phyloP scores from a whole-genome alignment of 2,888 invertebrate genomes.

The Apodemia duryi region DNA sequence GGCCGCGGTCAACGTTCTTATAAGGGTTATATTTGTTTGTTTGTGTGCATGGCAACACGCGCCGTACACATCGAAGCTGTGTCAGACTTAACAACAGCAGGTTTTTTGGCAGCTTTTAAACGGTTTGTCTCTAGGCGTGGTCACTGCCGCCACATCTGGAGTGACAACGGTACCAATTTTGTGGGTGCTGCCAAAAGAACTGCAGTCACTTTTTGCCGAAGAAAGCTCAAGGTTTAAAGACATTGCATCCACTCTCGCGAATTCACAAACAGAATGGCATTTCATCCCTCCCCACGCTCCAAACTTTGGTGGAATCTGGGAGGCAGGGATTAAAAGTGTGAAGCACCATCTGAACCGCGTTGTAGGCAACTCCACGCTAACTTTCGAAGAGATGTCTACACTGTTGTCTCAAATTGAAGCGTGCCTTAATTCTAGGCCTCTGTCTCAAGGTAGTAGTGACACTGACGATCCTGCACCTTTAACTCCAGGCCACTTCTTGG shows the following conservation, averaged over 20 bases:
- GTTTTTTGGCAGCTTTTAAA: neutral
- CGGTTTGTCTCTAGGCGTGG: constrained; percentile 2
- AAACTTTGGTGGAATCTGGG: neutral
- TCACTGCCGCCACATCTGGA: neutral
- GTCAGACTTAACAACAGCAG: constrained; percentile 27
- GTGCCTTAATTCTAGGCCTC: constrained; percentile 1
- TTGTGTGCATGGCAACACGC: constrained; percentile 31
- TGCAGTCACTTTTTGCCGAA: neutral
- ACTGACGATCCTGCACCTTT: neutral
- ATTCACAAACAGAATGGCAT: neutral
- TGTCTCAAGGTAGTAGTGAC: neutral
- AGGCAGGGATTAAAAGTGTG: neutral
- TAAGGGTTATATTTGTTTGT: constrained; percentile 32
- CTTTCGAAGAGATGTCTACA: constrained; percentile 3
- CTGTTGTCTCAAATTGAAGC: neutral
- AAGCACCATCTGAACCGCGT: neutral
- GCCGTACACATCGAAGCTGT: constrained; percentile 33
- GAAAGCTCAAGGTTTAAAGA: neutral
- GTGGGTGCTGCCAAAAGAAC: neutral
- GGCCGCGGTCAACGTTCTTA: constrained; percentile 29
- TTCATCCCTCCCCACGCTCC: constrained; percentile 8
- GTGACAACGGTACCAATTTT: constrained; percentile 15
- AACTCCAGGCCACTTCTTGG: too few relatives aligned
- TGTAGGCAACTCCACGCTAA: neutral
- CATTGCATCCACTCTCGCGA: too few relatives aligned